Percentiles rank a stretch among this genome's conserved stretches.
Conservation (phyloP, 2,113 vertebrate species). For the Rafetus swinhoei region DNA sequence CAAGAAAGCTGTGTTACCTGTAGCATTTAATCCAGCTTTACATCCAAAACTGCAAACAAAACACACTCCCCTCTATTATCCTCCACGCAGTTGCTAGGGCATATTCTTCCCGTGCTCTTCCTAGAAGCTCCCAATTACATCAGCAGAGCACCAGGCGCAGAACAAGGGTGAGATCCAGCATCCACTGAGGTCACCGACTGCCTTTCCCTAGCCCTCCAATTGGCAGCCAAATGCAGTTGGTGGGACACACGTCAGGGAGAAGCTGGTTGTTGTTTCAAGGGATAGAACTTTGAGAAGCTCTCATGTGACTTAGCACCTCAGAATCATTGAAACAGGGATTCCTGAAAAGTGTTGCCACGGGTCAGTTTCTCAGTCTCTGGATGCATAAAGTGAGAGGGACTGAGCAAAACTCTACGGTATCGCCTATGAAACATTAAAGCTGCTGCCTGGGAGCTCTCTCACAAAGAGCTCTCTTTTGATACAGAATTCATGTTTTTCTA, state of each 20-base stretch:
- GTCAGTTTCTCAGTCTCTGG: not conserved
- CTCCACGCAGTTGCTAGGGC: not conserved
- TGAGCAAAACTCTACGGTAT: not conserved
- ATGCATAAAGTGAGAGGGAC: not conserved
- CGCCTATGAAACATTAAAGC: not conserved
- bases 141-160: not conserved
- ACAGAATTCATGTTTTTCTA: not conserved
- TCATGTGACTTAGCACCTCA: not conserved
- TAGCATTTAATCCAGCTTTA: conserved; percentile 10
- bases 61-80: conserved; percentile 2
- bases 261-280: conserved; percentile 45
- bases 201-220: conserved; percentile 56
- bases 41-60: not conserved
- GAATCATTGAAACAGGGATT: not conserved
- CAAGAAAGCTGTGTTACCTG: not conserved
- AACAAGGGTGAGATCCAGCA: conserved; percentile 40
- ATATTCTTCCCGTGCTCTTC: conserved; percentile 1
- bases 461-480: not conserved
- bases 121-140: conserved; percentile 22
- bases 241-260: conserved; percentile 53
- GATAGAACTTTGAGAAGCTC: conserved; percentile 8
- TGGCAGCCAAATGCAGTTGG: conserved; percentile 54
- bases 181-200: conserved; percentile 25
- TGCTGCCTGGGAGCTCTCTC: not conserved
- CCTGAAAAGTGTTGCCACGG: not conserved